Conservation (phyloP, 1,140 invertebrate species). For the Ladona fulva region DNA sequence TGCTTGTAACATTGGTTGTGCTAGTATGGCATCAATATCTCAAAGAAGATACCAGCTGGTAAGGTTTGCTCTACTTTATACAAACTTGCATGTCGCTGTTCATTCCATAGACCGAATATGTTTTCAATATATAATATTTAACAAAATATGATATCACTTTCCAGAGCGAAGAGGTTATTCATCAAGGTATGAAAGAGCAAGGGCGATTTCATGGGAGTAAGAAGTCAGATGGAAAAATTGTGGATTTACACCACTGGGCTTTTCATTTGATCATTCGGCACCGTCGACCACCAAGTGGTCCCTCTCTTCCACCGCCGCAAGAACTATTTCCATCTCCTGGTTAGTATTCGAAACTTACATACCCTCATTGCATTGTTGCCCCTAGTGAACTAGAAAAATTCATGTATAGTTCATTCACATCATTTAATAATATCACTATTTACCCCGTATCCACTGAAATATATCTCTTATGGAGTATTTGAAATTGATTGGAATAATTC, state of each 20-base stretch:
- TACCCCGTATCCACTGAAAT: no score
- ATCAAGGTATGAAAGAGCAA: slow-evolving; percentile 17
- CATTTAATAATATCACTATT: no score
- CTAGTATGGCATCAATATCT: slow-evolving; percentile 29
- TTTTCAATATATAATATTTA: no score
- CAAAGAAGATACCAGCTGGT: slow-evolving; percentile 25
- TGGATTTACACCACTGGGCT: not conserved
- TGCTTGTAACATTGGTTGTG: slow-evolving; percentile 35
- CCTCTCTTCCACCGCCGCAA: not conserved
- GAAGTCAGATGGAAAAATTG: not conserved
- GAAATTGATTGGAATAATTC: no score
- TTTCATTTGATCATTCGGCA: not conserved
- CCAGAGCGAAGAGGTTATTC: slow-evolving; percentile 29
- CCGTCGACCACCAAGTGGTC: not conserved
- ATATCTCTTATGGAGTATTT: no score
- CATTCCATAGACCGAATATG: no score
- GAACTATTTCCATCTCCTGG: slow-evolving; percentile 26
- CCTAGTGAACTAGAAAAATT: no score
- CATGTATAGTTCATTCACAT: no score
- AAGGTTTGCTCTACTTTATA: not conserved
- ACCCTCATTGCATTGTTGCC: no score
- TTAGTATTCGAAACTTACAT: slow-evolving; percentile 25
- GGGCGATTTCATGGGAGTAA: not conserved
- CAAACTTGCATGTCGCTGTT: no score
- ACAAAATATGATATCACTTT: not conserved